Base-by-base conservation (phyloP, 1,140 invertebrate species). In the Chionoecetes opilio region DNA sequence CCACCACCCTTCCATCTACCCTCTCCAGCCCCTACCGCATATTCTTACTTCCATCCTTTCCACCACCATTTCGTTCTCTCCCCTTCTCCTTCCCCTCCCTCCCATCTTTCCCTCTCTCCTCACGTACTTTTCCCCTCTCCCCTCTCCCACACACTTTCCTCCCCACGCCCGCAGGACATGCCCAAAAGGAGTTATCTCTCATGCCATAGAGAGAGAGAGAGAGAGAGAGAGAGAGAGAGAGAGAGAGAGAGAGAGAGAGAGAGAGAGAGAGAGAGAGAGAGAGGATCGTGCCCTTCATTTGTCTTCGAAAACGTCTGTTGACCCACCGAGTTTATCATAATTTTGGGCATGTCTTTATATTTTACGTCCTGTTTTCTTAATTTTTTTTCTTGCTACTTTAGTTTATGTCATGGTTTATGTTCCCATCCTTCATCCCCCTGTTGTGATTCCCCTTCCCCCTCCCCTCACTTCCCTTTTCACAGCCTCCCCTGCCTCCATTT, bases 281-380 rank as follows among this genome's bases (percentile, higher is more conserved):
- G 63, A 75, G 21, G 21, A 5, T 17, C 8, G 63, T 26, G 21
- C 63, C 6, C 63, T 75, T 75, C 63, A 75, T 75, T 75, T 75
- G 63, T 75, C 63, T 75, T 75, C 63, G 63, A 75, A 75, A 75
- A 75, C 21, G 63, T 75, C 63, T 75, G 63, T 75, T 75, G 63
- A 75, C 63, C n/a, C 63, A 17, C 26, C 63, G 8, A 21, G 21
- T 75, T 75, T 75, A 75, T 75, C 63, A n/a, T 75, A 3, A 75
- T n/a, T 26, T 75, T 75, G 63, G 63, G 5, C 14, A 46, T 46
- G 41, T 46, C 41, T 46, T 5, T 46, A 8, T 46, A 46, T 46
- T 75, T 75, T 75, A 8, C n/a, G 21, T 1, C n/a, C 63, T 21
- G 21, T 26, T 26, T n/a, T 75, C n/a, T 75, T 75, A 6, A 75